Evolutionary conservation across 2,888 invertebrate genomes (phyloP), one percentile per base, ranked within the genome.

Genomic region (Agrilus biguttatus): DNA sequence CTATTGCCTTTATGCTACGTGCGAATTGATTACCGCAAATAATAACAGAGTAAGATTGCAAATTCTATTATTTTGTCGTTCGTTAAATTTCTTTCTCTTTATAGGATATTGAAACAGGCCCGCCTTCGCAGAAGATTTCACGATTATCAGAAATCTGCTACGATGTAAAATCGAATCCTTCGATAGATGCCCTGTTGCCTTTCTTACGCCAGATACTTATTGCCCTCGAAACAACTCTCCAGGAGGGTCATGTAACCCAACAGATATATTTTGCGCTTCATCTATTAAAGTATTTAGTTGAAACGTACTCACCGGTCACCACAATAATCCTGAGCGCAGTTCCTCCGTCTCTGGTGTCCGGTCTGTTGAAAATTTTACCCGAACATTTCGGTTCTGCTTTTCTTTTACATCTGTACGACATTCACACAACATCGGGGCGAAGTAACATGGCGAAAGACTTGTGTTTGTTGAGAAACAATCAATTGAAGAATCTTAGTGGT

Each of bases 401-500:
- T 42, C 70, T 88, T 46, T 67, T 88, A 39, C 75, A 83, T 56
- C 68, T 88, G 47, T 87, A 92, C 62, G 90, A 91, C 65, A 72
- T 90, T 39, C 74, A 79, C 40, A 78, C 80, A 14, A 65, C 75
- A 14, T 73, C 76, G 42, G 90, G 92, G 1, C 74, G 91, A 43
- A 85, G 85, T 59, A 80, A 85, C 45, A 88, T 89, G 42, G 88
- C 91, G 1, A 77, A 88, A 56, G 90, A 90, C 64, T 69, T 93
- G 45, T 90, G 91, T 62, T 75, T 91, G 56, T 73, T 88, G 55
- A 74, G 88, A 48, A 89, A 89, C 66, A 84, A 87, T 70, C 74
- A 78, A 53, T 67, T 86, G 32, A 73, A 75, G 55, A 61, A 61
- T 40, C 48, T 41, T 33, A 34, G 33, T 33, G 37, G 33, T 38